A percentile compares a stretch with the other conserved stretches of the same genome.
These are phyloP conservation scores for Corythaixoides concolor DNA, from an alignment of 2,113 vertebrate species.

Conservation along the genomic window DNA sequence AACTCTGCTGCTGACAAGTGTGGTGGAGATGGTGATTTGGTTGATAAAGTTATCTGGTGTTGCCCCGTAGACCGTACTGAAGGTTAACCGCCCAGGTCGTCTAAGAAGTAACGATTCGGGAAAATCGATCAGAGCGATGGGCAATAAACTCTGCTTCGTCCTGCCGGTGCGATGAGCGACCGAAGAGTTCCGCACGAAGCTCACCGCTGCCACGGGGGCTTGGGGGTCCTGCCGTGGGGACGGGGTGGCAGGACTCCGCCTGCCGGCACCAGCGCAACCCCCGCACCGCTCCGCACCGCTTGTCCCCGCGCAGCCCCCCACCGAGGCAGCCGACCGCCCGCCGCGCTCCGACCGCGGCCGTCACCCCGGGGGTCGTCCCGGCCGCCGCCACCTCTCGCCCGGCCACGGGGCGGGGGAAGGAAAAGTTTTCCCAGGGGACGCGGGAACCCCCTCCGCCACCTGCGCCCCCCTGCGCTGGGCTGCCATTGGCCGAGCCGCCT, in stretches of 20 bases:
- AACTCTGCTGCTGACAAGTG: neutral
- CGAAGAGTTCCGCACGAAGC: neutral
- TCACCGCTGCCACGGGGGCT: rapidly evolving
- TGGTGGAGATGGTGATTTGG: neutral
- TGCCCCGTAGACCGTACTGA: neutral
- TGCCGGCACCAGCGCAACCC: no score
- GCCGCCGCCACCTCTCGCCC: neutral
- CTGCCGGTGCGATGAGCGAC: no score
- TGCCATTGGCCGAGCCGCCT: conserved; percentile 65
- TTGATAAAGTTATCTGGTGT: neutral
- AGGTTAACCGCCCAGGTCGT: neutral
- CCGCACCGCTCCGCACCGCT: neutral
- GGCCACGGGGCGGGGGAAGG: neutral
- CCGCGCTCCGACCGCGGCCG: neutral
- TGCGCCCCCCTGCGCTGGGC: neutral
- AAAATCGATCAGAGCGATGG: neutral
- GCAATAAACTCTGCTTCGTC: rapidly evolving
- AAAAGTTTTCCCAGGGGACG: neutral
- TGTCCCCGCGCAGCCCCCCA: neutral
- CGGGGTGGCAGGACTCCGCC: no score
- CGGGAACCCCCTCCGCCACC: neutral
- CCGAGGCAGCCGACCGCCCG: neutral
- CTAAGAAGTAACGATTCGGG: neutral
- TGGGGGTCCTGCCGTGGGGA: neutral
- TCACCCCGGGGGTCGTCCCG: no score